These are phyloP conservation scores for Brienomyrus brachyistius DNA, from an alignment of 2,113 vertebrate genomes.

Conservation along the genomic window DNA sequence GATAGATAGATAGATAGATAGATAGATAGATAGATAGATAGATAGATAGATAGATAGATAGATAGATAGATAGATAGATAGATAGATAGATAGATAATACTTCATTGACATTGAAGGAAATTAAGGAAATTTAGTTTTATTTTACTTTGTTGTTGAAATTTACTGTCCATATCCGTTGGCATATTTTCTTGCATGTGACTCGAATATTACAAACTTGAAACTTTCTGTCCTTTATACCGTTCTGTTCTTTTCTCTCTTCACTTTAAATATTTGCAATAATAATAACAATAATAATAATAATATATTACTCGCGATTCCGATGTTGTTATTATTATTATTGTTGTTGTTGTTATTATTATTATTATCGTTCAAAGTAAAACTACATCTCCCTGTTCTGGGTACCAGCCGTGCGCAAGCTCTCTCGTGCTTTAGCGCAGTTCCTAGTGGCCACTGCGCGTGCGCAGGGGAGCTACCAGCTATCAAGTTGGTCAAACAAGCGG, in stretches of 20 bases:
- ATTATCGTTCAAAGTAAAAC: constrained; percentile 21
- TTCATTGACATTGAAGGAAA: too few relatives aligned
- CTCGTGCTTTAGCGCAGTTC: constrained; percentile 41
- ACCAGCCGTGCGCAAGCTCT: constrained; percentile 31
- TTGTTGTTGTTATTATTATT: background rate
- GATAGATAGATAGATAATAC: too few relatives aligned
- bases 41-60: too few relatives aligned
- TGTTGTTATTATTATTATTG: background rate
- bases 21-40: too few relatives aligned
- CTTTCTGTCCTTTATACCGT: background rate
- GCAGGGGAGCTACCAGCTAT: constrained; percentile 47
- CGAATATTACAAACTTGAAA: background rate
- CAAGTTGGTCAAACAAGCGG: constrained; percentile 67
- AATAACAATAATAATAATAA: background rate
- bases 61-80: too few relatives aligned
- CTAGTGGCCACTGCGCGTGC: constrained; percentile 56
- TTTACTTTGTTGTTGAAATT: background rate
- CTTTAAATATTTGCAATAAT: background rate
- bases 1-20: too few relatives aligned
- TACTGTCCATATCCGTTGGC: background rate
- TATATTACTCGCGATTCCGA: background rate
- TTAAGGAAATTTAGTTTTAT: too few relatives aligned
- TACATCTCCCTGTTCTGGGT: constrained; percentile 31
- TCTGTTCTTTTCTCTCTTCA: background rate
- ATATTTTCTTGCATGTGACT: background rate